Percentiles rank a stretch among this genome's conserved stretches.
Evolutionary conservation across 2,888 invertebrate species (phyloP).

Genomic region (Scaptomyza tumidula): DNA sequence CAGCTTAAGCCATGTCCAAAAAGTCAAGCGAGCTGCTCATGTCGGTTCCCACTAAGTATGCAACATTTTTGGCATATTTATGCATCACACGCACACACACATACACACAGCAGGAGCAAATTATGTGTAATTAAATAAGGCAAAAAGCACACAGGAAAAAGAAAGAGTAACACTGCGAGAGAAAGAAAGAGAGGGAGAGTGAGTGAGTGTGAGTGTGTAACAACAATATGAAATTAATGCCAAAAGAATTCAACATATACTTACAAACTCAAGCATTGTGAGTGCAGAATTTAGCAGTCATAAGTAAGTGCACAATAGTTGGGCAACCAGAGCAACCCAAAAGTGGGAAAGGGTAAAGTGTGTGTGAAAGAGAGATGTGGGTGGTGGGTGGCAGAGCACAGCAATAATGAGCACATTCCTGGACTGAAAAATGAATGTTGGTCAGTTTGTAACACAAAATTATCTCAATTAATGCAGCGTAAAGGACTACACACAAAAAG

Average conservation of each 20-base stretch:
- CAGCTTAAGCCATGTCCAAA: constrained; percentile 52
- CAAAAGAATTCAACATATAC: constrained; percentile 41
- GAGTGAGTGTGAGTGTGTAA: constrained; percentile 1
- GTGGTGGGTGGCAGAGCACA: constrained; percentile 3
- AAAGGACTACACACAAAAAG: background rate
- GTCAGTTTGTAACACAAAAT: constrained; percentile 4
- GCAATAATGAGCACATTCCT: background rate
- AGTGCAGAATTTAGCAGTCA: constrained; percentile 28
- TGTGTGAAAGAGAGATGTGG: background rate
- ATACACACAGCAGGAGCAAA: constrained; percentile 38
- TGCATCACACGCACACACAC: constrained; percentile 22
- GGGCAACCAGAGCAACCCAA: constrained; percentile 5
- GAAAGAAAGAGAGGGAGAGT: background rate
- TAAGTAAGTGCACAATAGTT: constrained; percentile 51
- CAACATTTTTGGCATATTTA: constrained; percentile 59
- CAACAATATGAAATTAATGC: constrained; percentile 59
- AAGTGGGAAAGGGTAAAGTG: background rate
- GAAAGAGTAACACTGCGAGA: no score
- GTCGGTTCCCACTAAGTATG: constrained; percentile 47
- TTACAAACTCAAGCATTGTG: constrained; percentile 7
- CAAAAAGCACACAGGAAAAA: constrained; percentile 19
- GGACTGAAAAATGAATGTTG: constrained; percentile 5
- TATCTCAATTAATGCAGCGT: background rate
- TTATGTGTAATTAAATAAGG: constrained; percentile 65
- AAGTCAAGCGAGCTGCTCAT: constrained; percentile 46